Percentiles rank a stretch among this genome's conserved stretches.
Conservation (phyloP, 2,888 invertebrate genomes). For the Leptinotarsa juncta region DNA sequence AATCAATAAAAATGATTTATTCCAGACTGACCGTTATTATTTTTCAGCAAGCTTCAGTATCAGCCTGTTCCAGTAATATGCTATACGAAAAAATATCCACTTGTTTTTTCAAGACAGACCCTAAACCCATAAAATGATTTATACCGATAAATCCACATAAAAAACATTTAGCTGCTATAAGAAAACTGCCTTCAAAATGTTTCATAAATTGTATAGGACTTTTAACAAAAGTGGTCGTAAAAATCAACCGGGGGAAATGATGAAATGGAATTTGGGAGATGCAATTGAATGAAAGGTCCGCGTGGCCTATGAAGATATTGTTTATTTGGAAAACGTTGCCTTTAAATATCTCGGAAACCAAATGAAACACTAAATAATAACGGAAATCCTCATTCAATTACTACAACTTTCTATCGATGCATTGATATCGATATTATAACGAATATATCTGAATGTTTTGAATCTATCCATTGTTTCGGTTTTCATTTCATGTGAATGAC, state of each 20-base stretch:
- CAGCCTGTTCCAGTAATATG: neutral
- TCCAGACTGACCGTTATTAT: constrained; percentile 19
- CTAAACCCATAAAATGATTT: neutral
- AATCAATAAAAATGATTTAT: constrained; percentile 36
- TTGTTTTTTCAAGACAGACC: constrained; percentile 8
- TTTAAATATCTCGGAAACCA: too few relatives aligned
- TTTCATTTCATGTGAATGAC: too few relatives aligned
- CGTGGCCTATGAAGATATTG: too few relatives aligned
- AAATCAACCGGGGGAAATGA: neutral
- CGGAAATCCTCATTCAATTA: too few relatives aligned
- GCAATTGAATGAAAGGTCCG: neutral
- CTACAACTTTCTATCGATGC: too few relatives aligned
- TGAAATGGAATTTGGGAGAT: neutral
- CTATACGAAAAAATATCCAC: constrained; percentile 1
- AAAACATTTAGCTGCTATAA: neutral
- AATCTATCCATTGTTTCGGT: too few relatives aligned
- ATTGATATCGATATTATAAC: too few relatives aligned
- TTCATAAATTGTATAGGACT: neutral
- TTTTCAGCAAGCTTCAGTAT: constrained; percentile 14
- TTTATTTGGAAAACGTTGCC: too few relatives aligned
- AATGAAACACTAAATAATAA: too few relatives aligned
- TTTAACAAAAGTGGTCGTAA: constrained; percentile 4
- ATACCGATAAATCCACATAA: constrained; percentile 12
- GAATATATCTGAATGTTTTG: too few relatives aligned
- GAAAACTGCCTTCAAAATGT: neutral